phyloP scores from a whole-genome alignment of 2,113 vertebrate genomes.

The Trematomus loennbergii region DNA sequence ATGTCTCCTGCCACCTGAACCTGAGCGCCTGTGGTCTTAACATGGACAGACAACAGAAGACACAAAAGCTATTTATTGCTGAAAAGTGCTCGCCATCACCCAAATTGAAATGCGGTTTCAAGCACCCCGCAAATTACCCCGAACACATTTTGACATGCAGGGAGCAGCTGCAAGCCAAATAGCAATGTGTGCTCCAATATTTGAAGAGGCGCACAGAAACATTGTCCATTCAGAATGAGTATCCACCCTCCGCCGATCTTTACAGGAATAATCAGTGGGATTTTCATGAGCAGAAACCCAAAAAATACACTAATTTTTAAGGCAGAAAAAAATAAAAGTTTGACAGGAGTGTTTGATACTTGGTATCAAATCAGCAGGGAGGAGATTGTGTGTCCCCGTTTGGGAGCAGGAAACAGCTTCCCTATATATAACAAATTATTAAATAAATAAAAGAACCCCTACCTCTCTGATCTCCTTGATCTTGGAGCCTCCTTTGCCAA shows the following conservation, averaged over 20 bases:
- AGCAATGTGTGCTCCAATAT: constrained; percentile 63
- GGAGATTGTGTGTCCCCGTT: constrained; percentile 20
- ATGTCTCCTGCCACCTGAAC: constrained; percentile 96
- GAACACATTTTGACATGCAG: constrained; percentile 68
- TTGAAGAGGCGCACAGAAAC: constrained; percentile 65
- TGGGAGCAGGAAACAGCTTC: constrained; percentile 36
- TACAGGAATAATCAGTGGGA: constrained; percentile 49
- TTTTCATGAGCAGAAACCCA: constrained; percentile 38
- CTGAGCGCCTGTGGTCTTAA: constrained; percentile 93
- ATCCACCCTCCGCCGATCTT: constrained; percentile 44
- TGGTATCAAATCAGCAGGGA: constrained; percentile 18
- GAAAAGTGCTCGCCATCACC: constrained; percentile 54
- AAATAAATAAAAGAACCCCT: constrained; percentile 49
- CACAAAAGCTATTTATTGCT: constrained; percentile 60
- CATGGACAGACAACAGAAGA: constrained; percentile 48
- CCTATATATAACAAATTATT: constrained; percentile 10
- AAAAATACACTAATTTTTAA: constrained; percentile 16
- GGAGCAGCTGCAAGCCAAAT: constrained; percentile 72
- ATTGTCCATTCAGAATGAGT: constrained; percentile 60
- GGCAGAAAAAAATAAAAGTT: constrained; percentile 34
- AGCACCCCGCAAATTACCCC: constrained; percentile 59
- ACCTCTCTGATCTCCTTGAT: constrained; percentile 98
- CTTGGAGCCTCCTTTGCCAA: constrained; percentile 96
- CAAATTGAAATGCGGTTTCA: constrained; percentile 59
- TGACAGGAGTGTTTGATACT: constrained; percentile 51